Base-by-base conservation (phyloP, 2,113 vertebrate species). In the Chloropsis hardwickii region DNA sequence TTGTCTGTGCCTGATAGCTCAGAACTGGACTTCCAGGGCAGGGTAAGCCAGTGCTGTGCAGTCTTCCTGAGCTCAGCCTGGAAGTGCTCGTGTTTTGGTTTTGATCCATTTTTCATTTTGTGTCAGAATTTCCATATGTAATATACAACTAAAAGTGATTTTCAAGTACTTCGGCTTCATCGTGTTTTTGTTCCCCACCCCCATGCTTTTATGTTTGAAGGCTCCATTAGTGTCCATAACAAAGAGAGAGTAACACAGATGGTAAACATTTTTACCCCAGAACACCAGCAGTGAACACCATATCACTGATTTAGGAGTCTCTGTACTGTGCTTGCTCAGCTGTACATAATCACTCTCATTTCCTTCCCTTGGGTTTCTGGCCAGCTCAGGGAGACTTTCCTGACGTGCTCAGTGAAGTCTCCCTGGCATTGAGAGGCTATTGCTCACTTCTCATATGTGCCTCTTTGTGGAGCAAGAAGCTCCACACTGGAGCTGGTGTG, bases 321-420 rank as follows among this genome's bases (percentile, higher is more conserved):
- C 90, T 93, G 90, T 27, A 23, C 95, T 97, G 94, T 97, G 97
- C 95, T 97, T 97, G 96, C 95, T 97, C 97, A 97, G 97, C 95
- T 96, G 95, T 94, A 88, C 80, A 95, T 97, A 97, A 97, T 97
- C 94, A 95, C 95, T 93, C 89, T 93, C 93, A 93, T 96, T 94
- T 96, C 96, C 96, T 93, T 95, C 95, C 91, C 95, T 96, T 81
- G 89, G 92, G 92, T 97, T 97, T 95, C 96, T 97, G 92, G 79
- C 91, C 7, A 70, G 85, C 51, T 83, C 35, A 39, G 92, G 86
- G 88, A 96, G 92, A 61, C 94, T 82, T 86, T 64, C 51, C 86
- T 81, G 86, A 94, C 9, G 24, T 5, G 51, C 92, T 97, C 71
- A 69, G 44, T 25, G 70, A 67, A 51, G 70, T 39, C 85, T 91